A percentile compares a stretch with the other conserved stretches of the same genome.
Conservation (phyloP, 2,888 invertebrate genomes). For the Ichneumoninae sp. region DNA sequence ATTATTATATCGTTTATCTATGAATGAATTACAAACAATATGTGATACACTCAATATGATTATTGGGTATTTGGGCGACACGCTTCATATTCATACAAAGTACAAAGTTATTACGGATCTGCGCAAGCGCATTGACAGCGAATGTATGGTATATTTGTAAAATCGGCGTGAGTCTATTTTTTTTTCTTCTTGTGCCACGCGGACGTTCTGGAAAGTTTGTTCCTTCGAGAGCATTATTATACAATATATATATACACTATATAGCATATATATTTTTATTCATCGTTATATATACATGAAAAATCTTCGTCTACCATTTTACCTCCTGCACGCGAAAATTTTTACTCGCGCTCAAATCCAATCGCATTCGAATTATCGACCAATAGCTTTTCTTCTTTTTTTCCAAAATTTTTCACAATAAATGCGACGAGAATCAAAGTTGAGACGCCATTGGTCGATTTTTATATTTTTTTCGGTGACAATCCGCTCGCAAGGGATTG, state of each 20-base stretch:
- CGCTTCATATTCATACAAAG: slow-evolving; percentile 64
- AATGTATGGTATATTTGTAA: slow-evolving; percentile 34
- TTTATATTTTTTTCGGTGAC: not conserved
- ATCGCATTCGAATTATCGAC: not conserved
- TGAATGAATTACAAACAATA: slow-evolving; percentile 55
- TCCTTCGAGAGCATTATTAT: slow-evolving; percentile 48
- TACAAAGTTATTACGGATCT: slow-evolving; percentile 61
- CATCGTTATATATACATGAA: slow-evolving; percentile 1
- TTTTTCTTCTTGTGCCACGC: slow-evolving; percentile 5
- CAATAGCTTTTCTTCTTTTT: not conserved
- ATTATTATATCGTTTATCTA: slow-evolving; percentile 41
- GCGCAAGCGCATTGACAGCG: slow-evolving; percentile 35
- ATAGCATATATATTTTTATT: slow-evolving; percentile 12
- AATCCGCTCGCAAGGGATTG: not conserved
- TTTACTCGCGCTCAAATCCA: not conserved
- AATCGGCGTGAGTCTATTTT: slow-evolving; percentile 14
- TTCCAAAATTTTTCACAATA: not conserved
- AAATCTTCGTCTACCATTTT: slow-evolving; percentile 12
- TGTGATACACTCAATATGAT: slow-evolving; percentile 68
- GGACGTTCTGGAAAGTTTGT: slow-evolving; percentile 29
- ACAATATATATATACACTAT: slow-evolving; percentile 35
- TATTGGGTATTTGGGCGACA: slow-evolving; percentile 61
- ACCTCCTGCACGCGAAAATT: not conserved
- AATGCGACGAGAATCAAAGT: not conserved
- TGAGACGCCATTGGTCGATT: not conserved